These are phyloP conservation scores for Ctena decussata DNA, from an alignment of 2,888 invertebrate genomes.

Conservation along the genomic window DNA sequence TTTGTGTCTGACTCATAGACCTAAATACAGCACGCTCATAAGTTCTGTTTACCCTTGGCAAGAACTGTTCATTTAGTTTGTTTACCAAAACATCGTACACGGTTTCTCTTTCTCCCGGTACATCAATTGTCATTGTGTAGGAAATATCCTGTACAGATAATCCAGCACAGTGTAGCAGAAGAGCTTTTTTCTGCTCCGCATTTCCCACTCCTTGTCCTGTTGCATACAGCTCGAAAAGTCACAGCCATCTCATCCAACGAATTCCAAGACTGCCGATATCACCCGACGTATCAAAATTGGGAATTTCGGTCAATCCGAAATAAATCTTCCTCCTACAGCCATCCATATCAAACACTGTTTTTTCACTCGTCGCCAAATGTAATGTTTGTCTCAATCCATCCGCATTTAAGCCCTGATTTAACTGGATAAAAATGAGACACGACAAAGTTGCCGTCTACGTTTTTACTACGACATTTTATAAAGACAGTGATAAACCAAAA, in stretches of 20 bases:
- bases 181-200: slow-evolving; percentile 4
- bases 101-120: background rate
- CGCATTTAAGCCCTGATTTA: too few relatives aligned
- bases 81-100: slow-evolving; percentile 10
- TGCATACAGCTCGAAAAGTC: slow-evolving; percentile 21
- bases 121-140: background rate
- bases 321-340: background rate
- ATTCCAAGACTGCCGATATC: slow-evolving; percentile 19
- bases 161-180: slow-evolving; percentile 30
- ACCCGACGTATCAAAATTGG: slow-evolving; percentile 27
- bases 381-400: too few relatives aligned
- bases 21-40: slow-evolving; percentile 29
- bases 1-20: background rate
- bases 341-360: background rate
- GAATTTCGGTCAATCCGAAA: background rate
- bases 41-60: slow-evolving; percentile 18
- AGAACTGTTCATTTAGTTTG: slow-evolving; percentile 22
- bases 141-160: slow-evolving; percentile 21
- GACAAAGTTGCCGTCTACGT: too few relatives aligned
- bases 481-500: too few relatives aligned
- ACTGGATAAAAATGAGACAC: too few relatives aligned
- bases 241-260: slow-evolving; percentile 18
- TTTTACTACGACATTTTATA: too few relatives aligned
- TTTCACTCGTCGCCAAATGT: background rate
- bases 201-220: background rate